Evolutionary conservation across 2,113 vertebrate genomes (phyloP).

Genomic region (Himantopus leucocephalus): DNA sequence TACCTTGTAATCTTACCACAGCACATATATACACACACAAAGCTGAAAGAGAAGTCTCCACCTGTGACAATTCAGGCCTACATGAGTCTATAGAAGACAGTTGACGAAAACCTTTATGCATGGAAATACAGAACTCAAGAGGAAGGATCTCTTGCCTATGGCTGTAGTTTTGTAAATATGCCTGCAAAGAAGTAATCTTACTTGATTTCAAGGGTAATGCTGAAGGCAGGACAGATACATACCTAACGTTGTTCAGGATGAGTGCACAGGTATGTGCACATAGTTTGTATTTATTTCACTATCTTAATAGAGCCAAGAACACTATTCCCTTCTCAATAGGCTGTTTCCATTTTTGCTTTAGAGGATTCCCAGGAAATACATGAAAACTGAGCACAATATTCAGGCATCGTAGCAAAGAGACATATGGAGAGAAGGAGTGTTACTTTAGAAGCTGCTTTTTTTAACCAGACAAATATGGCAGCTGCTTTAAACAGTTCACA

Average conservation of each 20-base stretch:
- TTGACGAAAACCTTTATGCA: background rate
- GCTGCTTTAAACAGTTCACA: constrained; percentile 7
- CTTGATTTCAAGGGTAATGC: background rate
- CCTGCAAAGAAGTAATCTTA: background rate
- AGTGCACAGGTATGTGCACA: background rate
- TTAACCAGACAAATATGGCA: constrained; percentile 5
- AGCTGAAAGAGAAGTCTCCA: background rate
- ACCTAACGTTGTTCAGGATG: background rate
- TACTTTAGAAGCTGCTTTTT: constrained; percentile 6
- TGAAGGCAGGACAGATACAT: background rate
- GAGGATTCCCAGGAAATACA: constrained; percentile 39
- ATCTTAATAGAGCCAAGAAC: background rate
- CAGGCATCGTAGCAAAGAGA: background rate
- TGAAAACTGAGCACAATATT: background rate
- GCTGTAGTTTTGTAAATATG: background rate
- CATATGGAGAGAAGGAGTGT: constrained; percentile 35
- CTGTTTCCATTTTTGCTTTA: background rate
- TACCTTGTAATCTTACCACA: background rate
- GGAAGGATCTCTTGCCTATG: background rate
- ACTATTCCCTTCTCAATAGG: background rate
- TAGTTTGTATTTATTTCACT: background rate
- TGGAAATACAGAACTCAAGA: background rate
- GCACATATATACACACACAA: background rate
- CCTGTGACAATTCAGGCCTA: background rate
- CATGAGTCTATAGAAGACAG: accelerated